Percentiles rank a stretch among this genome's conserved stretches.
These are phyloP conservation scores for Daktulosphaira vitifoliae DNA, from an alignment of 1,140 invertebrate genomes.

Conservation along the genomic window DNA sequence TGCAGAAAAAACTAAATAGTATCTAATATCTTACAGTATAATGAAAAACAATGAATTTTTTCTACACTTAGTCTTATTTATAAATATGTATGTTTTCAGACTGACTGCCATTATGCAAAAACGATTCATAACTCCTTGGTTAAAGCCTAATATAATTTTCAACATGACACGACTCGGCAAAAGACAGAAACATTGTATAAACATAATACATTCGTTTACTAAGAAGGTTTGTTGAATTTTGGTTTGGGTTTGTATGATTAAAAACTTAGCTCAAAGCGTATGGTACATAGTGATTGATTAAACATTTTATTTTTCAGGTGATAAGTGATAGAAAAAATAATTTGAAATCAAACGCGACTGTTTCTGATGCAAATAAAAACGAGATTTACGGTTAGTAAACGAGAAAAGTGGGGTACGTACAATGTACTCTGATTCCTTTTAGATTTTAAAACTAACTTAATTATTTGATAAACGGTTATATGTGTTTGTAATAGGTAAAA, in stretches of 20 bases:
- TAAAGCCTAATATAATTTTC: constrained; percentile 51
- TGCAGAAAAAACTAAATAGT: too few relatives aligned
- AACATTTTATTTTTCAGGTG: constrained; percentile 42
- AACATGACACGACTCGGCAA: constrained; percentile 46
- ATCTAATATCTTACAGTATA: too few relatives aligned
- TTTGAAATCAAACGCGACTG: constrained; percentile 38
- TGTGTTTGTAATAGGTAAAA: too few relatives aligned
- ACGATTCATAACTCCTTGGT: constrained; percentile 51
- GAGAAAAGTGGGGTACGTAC: too few relatives aligned
- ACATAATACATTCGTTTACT: constrained; percentile 54
- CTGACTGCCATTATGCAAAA: constrained; percentile 43
- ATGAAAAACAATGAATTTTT: too few relatives aligned
- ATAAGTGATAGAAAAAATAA: constrained; percentile 42
- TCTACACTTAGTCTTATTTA: background rate
- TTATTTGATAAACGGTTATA: too few relatives aligned
- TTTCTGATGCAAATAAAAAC: constrained; percentile 23
- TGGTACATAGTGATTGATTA: too few relatives aligned
- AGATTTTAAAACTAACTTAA: too few relatives aligned
- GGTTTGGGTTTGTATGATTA: background rate
- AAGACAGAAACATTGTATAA: constrained; percentile 47
- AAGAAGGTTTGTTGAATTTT: constrained; percentile 42
- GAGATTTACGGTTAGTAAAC: constrained; percentile 19
- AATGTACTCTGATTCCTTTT: too few relatives aligned
- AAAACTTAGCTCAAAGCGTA: background rate
- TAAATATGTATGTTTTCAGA: constrained; percentile 39